Base-by-base conservation (phyloP, 2,113 vertebrate genomes). In the Excalfactoria chinensis region DNA sequence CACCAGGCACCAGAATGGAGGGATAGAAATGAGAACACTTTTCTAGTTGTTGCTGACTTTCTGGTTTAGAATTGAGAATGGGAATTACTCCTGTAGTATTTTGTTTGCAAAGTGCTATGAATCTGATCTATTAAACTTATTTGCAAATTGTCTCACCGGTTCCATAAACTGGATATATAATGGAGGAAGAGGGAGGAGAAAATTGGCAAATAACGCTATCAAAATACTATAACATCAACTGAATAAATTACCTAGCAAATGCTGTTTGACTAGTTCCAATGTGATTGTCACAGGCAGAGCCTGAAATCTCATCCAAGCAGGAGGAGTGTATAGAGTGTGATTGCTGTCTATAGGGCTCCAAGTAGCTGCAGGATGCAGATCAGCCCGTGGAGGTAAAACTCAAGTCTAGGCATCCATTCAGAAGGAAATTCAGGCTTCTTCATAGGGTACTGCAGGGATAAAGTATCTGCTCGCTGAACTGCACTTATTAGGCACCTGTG, bases 61-160 rank as follows among this genome's bases (percentile, higher is more conserved):
- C 37, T 62, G 37, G 4, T 53, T 92, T 30, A n/a, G 55, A 89
- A 76, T 41, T 41, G 40, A 11, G 9, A 34, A n/a, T 0, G 0
- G 22, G 32, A 21, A 70, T 95, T 87, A 68, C 55, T 90, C 32
- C 5, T 46, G 21, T 18, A 55, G 86, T 62, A 69, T 63, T 86
- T 76, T 73, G 49, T 67, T 93, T 87, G 63, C 81, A 63, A 49
- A 84, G 23, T 48, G 56, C 30, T 76, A 25, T 51, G 84, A 73
- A 76, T 87, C 84, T 51, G 70, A 87, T 85, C 91, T 92, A 74
- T 92, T 85, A 76, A 94, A 91, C 78, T 84, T 92, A 89, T 67
- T 94, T 89, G 63, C 84, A 95, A 85, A 85, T 90, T 78, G 63
- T 89, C 90, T 89, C 62, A 9, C 59, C 18, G 13, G 59, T 76